Evolutionary conservation across 2,113 vertebrate species (phyloP).

Genomic region (Spea bombifrons): DNA sequence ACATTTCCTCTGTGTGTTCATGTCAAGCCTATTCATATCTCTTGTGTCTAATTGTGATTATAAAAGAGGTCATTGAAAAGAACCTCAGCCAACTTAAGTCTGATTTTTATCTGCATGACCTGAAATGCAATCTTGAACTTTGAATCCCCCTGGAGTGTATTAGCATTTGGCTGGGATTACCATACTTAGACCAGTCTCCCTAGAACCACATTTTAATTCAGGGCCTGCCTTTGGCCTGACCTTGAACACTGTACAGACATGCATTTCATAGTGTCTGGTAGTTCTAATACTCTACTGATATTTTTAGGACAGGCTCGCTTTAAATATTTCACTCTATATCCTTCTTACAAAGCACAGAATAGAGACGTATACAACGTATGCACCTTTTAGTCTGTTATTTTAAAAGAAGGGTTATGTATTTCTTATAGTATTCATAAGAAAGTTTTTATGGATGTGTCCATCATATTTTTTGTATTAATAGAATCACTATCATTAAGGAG

Average conservation of each 20-base stretch:
- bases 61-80: slow-evolving; percentile 46
- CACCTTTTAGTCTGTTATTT: no score
- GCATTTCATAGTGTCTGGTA: not conserved
- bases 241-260: slow-evolving; percentile 1
- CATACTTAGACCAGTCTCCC: slow-evolving; percentile 9
- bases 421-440: no score
- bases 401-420: no score
- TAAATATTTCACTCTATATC: no score
- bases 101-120: slow-evolving; percentile 49
- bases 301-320: no score
- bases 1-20: slow-evolving; percentile 41
- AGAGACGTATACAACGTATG: no score
- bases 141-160: slow-evolving; percentile 39
- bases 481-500: no score
- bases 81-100: slow-evolving; percentile 46
- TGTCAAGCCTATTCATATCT: slow-evolving; percentile 45
- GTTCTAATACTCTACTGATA: no score
- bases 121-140: slow-evolving; percentile 49
- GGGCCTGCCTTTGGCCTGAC: slow-evolving; percentile 15
- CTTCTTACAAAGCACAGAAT: no score
- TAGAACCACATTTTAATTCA: slow-evolving; percentile 1
- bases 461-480: no score
- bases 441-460: no score
- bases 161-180: slow-evolving; percentile 39
- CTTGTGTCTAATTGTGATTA: slow-evolving; percentile 44